Percentiles rank a stretch among this genome's conserved stretches.
Conservation (phyloP, 2,888 invertebrate species). For the Brachynemurus nebulosus region DNA sequence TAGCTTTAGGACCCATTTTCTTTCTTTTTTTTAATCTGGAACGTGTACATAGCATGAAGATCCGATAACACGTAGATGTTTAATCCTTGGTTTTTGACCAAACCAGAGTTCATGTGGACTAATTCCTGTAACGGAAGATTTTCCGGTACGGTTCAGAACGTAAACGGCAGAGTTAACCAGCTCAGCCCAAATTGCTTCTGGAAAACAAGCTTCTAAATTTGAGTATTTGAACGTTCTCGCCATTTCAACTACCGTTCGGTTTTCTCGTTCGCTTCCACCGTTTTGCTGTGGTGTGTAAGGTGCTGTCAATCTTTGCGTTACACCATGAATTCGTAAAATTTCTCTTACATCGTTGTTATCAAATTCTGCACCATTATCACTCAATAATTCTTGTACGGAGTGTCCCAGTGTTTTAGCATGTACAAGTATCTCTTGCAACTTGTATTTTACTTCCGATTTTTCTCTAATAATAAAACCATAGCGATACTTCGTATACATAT, state of each 20-base stretch:
- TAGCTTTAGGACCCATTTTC: not conserved
- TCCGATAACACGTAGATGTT: too few relatives aligned
- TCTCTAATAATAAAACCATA: too few relatives aligned
- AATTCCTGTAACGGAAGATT: not conserved
- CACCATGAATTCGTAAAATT: too few relatives aligned
- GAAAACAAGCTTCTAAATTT: not conserved
- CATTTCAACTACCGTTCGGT: not conserved
- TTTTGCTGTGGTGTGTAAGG: not conserved
- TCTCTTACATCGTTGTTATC: too few relatives aligned
- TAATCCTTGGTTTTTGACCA: not conserved
- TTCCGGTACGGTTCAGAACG: not conserved
- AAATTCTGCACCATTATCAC: too few relatives aligned
- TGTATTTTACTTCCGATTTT: too few relatives aligned
- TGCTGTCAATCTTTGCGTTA: not conserved
- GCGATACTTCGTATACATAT: not conserved
- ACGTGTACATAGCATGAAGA: not conserved
- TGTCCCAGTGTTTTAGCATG: too few relatives aligned
- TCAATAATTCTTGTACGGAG: too few relatives aligned
- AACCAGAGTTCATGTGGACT: not conserved
- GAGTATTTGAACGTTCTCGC: not conserved
- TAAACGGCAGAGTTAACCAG: not conserved
- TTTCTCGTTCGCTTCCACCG: not conserved
- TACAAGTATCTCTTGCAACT: too few relatives aligned
- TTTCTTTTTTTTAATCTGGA: not conserved
- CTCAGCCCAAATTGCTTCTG: not conserved